Conservation (phyloP, 2,888 invertebrate genomes). For the Nomada ruficornis region DNA sequence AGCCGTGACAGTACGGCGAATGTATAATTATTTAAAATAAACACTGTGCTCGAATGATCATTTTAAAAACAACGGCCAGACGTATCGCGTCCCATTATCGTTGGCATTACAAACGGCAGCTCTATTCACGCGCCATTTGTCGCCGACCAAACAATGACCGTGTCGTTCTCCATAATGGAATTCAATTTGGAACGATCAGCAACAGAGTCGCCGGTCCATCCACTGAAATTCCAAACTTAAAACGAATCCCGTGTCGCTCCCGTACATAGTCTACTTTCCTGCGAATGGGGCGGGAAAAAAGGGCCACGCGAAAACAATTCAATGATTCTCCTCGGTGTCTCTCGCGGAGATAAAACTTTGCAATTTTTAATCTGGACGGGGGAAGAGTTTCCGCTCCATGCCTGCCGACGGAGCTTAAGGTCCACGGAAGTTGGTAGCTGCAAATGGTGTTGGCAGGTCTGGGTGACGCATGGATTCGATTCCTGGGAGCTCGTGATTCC, state of each 20-base stretch:
- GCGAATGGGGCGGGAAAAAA: neutral
- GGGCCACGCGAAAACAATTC: neutral
- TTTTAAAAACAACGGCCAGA: neutral
- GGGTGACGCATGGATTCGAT: constrained; percentile 84
- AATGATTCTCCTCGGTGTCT: neutral
- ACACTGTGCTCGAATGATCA: accelerated
- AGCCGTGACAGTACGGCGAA: neutral
- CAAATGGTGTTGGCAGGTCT: constrained; percentile 84
- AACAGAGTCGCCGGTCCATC: constrained; percentile 1
- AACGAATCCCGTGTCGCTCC: constrained; percentile 22
- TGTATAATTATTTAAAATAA: neutral
- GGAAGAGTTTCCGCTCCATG: constrained; percentile 66
- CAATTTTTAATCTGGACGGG: constrained; percentile 61
- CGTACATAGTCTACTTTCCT: neutral
- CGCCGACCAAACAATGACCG: constrained; percentile 7
- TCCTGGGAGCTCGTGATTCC: constrained; percentile 84
- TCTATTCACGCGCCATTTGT: constrained; percentile 26
- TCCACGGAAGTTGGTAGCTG: constrained; percentile 79
- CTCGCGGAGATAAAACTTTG: constrained; percentile 11
- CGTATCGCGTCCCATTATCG: constrained; percentile 11
- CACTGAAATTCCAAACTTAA: constrained; percentile 3
- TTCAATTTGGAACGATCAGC: constrained; percentile 39
- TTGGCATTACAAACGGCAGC: constrained; percentile 7
- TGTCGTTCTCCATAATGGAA: constrained; percentile 44
- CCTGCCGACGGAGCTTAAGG: constrained; percentile 70